Evolutionary conservation across 92 coral and sea anemone genomes (phyloP).

Genomic region (Phenganax marumi): DNA sequence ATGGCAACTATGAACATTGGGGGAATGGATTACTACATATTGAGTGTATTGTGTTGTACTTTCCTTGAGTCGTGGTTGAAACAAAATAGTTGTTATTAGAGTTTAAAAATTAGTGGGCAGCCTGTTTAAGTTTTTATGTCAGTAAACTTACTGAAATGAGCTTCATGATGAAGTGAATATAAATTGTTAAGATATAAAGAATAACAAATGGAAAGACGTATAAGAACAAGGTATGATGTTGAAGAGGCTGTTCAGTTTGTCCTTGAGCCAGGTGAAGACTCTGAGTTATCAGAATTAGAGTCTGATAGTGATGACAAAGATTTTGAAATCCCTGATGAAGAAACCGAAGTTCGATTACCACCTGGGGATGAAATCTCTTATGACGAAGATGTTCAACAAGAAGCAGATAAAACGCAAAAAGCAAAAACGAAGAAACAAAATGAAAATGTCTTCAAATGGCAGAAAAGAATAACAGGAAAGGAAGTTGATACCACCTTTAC

Average conservation of each 20-base stretch:
- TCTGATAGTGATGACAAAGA: not conserved
- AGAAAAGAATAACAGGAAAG: not conserved
- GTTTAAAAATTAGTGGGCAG: no score
- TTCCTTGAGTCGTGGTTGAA: no score
- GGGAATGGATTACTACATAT: no score
- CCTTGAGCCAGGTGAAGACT: not conserved
- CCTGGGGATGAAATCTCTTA: no score
- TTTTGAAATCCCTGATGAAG: not conserved
- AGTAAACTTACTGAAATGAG: no score
- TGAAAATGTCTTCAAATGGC: no score
- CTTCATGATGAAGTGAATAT: no score
- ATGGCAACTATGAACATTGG: no score
- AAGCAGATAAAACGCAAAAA: not conserved
- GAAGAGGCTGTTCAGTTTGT: slow-evolving; percentile 8
- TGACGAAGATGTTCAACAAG: not conserved
- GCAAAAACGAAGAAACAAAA: not conserved
- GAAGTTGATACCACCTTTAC: not conserved
- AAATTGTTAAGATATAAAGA: no score
- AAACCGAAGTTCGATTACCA: not conserved
- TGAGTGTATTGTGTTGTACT: no score
- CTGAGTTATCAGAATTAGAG: not conserved
- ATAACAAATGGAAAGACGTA: not conserved
- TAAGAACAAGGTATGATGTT: not conserved
- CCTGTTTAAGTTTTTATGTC: no score
- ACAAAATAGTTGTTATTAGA: no score